phyloP scores from a whole-genome alignment of 1,140 invertebrate species.

The Zophobas morio region DNA sequence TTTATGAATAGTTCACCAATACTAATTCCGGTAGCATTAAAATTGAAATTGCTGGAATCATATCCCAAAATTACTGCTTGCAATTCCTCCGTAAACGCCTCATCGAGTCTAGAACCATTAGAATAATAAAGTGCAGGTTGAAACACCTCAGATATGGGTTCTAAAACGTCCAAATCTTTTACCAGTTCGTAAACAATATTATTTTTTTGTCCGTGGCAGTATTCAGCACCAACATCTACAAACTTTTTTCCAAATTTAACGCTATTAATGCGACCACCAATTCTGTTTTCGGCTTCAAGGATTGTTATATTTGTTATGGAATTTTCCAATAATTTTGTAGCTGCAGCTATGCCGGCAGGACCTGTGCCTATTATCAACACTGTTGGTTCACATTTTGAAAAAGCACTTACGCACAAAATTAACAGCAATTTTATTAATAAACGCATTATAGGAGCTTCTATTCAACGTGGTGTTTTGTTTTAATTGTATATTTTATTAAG shows the following conservation, averaged over 20 bases:
- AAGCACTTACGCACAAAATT: neutral
- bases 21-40: slow-evolving; percentile 20
- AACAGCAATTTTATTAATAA: neutral
- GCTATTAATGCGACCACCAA: slow-evolving; percentile 76
- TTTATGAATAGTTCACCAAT: slow-evolving; percentile 59
- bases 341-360: slow-evolving; percentile 72
- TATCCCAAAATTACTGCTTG: slow-evolving; percentile 51
- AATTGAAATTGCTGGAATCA: slow-evolving; percentile 29
- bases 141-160: neutral
- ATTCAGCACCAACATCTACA: slow-evolving; percentile 88
- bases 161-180: slow-evolving; percentile 66
- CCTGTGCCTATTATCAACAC: slow-evolving; percentile 72
- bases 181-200: slow-evolving; percentile 79
- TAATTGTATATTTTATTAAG: no score
- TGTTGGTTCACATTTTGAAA: neutral
- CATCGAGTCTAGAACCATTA: slow-evolving; percentile 33
- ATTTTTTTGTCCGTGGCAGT: slow-evolving; percentile 83
- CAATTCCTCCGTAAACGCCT: slow-evolving; percentile 15
- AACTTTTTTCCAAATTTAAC: slow-evolving; percentile 72
- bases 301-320: slow-evolving; percentile 70
- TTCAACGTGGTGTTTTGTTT: no score
- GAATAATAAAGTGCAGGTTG: slow-evolving; percentile 33
- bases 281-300: slow-evolving; percentile 78
- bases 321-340: slow-evolving; percentile 68
- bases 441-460: no score